These are phyloP conservation scores for Andrena cerasifolii DNA, from an alignment of 1,140 invertebrate genomes.

Conservation along the genomic window DNA sequence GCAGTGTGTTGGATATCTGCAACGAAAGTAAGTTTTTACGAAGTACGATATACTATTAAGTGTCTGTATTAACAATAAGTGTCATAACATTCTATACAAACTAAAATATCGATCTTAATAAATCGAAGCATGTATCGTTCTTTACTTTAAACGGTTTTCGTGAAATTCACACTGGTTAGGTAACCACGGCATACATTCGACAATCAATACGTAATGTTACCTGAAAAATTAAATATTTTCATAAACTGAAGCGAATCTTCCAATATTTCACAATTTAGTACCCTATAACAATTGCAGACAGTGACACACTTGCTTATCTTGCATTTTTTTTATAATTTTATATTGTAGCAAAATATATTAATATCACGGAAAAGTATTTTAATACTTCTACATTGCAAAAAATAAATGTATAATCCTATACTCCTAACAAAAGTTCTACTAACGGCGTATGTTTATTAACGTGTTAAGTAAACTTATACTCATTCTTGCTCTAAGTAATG, in stretches of 20 bases:
- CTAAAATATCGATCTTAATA: not conserved
- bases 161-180: conserved; percentile 36
- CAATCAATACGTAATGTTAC: conserved; percentile 10
- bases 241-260: not conserved
- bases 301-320: not conserved
- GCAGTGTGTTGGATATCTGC: not conserved
- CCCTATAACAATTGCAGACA: not conserved
- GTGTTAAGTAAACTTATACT: too few species aligned
- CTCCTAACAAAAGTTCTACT: too few species aligned
- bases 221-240: not conserved
- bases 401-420: too few species aligned
- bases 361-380: not conserved
- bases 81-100: not conserved
- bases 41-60: not conserved
- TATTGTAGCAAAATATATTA: not conserved
- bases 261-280: not conserved
- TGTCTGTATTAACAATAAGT: not conserved
- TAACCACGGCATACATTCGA: conserved; percentile 14
- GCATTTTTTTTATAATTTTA: not conserved
- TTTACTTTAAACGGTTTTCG: not conserved
- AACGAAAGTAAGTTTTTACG: conserved; percentile 20
- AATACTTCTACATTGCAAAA: conserved; percentile 3
- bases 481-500: too few species aligned
- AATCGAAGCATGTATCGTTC: not conserved
- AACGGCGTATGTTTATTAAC: too few species aligned